Conservation (phyloP, 53 echinoderm and acorn worm genomes). For the Luidia sarsii region DNA sequence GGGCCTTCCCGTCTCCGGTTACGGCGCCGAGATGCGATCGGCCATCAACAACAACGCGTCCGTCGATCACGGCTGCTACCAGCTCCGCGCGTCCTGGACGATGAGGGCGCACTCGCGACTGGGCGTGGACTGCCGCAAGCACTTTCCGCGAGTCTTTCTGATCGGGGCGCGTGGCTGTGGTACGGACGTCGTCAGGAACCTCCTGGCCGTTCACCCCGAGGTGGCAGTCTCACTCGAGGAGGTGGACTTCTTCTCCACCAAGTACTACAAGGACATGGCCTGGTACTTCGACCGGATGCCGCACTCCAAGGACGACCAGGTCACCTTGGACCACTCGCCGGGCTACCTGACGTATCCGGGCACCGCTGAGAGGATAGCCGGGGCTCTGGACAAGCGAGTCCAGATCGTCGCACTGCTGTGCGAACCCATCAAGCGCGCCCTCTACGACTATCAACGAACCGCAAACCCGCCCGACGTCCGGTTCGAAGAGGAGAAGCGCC, state of each 20-base stretch:
- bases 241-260: slow-evolving; percentile 2
- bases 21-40: no score
- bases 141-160: neutral
- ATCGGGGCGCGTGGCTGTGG: slow-evolving; percentile 10
- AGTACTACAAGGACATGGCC: slow-evolving; percentile 7
- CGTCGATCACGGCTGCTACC: slow-evolving; percentile 25
- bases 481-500: no score
- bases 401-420: slow-evolving; percentile 5
- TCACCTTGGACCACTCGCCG: slow-evolving; percentile 11
- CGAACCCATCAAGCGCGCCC: slow-evolving; percentile 6
- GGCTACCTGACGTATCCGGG: slow-evolving; percentile 19
- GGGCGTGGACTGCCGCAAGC: neutral
- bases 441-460: neutral
- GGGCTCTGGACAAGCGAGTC: neutral
- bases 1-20: no score
- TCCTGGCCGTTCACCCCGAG: slow-evolving; percentile 33
- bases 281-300: slow-evolving; percentile 35
- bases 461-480: neutral
- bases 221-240: neutral
- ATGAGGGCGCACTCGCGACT: neutral
- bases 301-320: neutral
- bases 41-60: no score
- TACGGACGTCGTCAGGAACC: neutral
- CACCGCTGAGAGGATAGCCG: neutral
- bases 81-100: neutral